Evolutionary conservation across 2,888 invertebrate species (phyloP), one percentile per base, ranked within the genome.

Genomic region (Sesamia inferens): DNA sequence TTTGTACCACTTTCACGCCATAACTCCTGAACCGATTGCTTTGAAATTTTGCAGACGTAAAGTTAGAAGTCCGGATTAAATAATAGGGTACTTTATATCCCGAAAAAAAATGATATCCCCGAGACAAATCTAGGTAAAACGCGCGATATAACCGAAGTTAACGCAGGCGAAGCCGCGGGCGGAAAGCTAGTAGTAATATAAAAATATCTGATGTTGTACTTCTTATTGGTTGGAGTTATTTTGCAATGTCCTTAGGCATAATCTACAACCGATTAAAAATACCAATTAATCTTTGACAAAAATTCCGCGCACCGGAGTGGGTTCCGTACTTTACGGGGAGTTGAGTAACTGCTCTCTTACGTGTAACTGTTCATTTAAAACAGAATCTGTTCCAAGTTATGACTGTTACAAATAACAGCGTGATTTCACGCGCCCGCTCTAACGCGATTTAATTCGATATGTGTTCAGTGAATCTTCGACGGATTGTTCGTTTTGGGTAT

Each of bases 351-450:
- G 90, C 90, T 92, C 92, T 90, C 89, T 91, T 91, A 89, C 89
- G 77, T 82, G 84, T 84, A 92, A 89, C 92, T 92, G 93, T 94
- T 94, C 94, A 93, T 93, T 94, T 91, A 91, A 90, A 93, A 94
- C 92, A 91, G 89, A 93, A 92, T 92, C 90, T 89, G 92, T 78
- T 80, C 68, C 89, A 90, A 91, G 90, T 91, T 91, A 87, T 88
- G 89, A 89, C 88, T 88, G 90, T 90, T 85, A 91, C 92, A 92
- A 93, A 93, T 92, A 93, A 91, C 90, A 89, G 89, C 85, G 86
- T 88, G 90, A 93, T 92, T 93, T 92, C 85, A 88, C 90, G 84
- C 88, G 87, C 86, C 74, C 81, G 80, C 85, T 77, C 88, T 92
- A 91, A 92, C 91, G 87, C 87, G 87, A 88, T 89, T 90, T 90